These are phyloP conservation scores for Micoletzkya japonica DNA, from an alignment of 2,888 invertebrate genomes.

Conservation along the genomic window DNA sequence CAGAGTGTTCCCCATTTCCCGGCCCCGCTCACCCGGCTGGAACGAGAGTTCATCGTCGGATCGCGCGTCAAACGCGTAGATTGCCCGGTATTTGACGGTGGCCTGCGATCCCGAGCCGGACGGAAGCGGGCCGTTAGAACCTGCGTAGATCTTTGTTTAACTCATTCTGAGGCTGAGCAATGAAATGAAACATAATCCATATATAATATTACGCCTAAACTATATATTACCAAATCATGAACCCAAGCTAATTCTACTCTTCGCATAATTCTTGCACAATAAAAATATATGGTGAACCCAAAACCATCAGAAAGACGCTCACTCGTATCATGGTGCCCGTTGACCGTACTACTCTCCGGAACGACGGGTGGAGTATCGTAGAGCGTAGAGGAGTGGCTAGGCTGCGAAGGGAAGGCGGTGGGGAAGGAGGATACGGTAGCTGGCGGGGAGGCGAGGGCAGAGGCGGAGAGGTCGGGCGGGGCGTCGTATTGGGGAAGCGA, in stretches of 20 bases:
- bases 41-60: conserved; percentile 90
- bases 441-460: too few relatives aligned
- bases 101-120: conserved; percentile 60
- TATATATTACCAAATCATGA: neutral
- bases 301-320: too few relatives aligned
- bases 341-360: conserved; percentile 9
- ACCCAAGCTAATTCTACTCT: too few relatives aligned
- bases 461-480: conserved; percentile 7
- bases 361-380: conserved; percentile 28
- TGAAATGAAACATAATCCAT: too few relatives aligned
- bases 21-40: conserved; percentile 71
- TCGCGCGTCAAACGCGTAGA: conserved; percentile 90
- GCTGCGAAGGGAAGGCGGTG: too few relatives aligned
- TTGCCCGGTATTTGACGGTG: conserved; percentile 77
- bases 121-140: conserved; percentile 27
- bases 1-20: neutral
- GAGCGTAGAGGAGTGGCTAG: conserved; percentile 19
- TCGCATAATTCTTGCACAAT: too few relatives aligned
- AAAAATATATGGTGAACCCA: too few relatives aligned
- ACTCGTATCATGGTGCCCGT: conserved; percentile 28
- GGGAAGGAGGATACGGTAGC: too few relatives aligned
- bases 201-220: neutral
- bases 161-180: too few relatives aligned
- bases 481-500: conserved; percentile 19
- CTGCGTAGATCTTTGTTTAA: neutral